phyloP scores from a whole-genome alignment of 2,888 invertebrate genomes.

The Crossocerus cetratus region DNA sequence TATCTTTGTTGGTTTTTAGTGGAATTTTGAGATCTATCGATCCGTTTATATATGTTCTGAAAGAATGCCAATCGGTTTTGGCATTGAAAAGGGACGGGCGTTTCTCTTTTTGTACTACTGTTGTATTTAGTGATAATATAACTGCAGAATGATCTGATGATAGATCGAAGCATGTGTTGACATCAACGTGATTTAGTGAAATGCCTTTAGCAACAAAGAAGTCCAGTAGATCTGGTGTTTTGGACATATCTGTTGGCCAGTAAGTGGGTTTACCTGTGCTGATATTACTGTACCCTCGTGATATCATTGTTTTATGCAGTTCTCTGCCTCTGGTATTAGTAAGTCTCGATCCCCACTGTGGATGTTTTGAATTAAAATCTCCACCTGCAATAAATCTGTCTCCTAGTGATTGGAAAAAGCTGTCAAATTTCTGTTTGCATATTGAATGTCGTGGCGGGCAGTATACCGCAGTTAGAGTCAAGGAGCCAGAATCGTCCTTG shows the following conservation, averaged over 20 bases:
- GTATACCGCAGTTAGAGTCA: conserved; percentile 48
- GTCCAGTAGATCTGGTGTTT: conserved; percentile 51
- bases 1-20: conserved; percentile 43
- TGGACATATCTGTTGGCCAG: conserved; percentile 52
- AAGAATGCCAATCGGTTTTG: conserved; percentile 38
- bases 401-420: conserved; percentile 44
- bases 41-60: no score
- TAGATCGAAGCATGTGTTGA: conserved; percentile 38
- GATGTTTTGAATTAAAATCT: conserved; percentile 51
- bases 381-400: conserved; percentile 42
- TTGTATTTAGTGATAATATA: not conserved
- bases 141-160: conserved; percentile 45
- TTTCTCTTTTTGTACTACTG: not conserved
- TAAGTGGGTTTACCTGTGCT: conserved; percentile 56
- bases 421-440: conserved; percentile 39
- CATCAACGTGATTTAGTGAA: not conserved
- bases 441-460: conserved; percentile 50
- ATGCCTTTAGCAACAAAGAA: conserved; percentile 41
- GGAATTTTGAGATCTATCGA: conserved; percentile 26
- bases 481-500: conserved; percentile 28
- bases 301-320: conserved; percentile 19
- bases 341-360: conserved; percentile 51
- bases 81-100: conserved; percentile 27
- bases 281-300: conserved; percentile 1
- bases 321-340: conserved; percentile 33